Evolutionary conservation across 1,140 invertebrate species (phyloP).

Genomic region (Diuraphis noxia): DNA sequence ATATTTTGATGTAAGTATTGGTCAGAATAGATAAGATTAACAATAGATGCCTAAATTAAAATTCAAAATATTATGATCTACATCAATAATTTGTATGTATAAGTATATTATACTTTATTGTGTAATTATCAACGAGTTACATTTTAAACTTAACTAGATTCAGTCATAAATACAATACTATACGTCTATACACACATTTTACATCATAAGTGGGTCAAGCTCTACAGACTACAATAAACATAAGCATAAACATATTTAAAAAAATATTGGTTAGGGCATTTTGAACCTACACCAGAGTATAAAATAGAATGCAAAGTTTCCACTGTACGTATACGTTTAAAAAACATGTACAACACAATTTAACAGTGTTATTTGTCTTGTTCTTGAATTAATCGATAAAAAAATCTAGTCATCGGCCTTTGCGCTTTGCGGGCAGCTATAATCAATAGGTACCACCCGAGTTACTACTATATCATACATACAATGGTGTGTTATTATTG

Average conservation of each 20-base stretch:
- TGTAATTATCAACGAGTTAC: no score
- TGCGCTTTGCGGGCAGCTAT: neutral
- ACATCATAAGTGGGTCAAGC: neutral
- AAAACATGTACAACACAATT: neutral
- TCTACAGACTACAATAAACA: neutral
- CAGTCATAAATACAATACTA: no score
- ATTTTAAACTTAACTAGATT: no score
- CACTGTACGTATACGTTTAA: neutral
- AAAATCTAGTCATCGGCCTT: neutral
- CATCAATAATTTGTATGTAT: no score
- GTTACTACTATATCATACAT: neutral
- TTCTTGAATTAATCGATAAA: neutral
- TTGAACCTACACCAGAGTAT: neutral
- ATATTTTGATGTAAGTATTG: no score
- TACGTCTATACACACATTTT: no score
- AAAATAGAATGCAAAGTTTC: neutral
- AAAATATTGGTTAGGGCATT: neutral
- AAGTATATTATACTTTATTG: no score
- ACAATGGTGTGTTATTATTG: neutral
- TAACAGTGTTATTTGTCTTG: neutral
- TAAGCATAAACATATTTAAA: neutral
- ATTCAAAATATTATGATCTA: no score
- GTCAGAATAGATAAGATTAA: no score
- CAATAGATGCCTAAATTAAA: no score
- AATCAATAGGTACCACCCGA: neutral